phyloP scores from a whole-genome alignment of 2,888 invertebrate genomes.

The Cheilosia grossa region DNA sequence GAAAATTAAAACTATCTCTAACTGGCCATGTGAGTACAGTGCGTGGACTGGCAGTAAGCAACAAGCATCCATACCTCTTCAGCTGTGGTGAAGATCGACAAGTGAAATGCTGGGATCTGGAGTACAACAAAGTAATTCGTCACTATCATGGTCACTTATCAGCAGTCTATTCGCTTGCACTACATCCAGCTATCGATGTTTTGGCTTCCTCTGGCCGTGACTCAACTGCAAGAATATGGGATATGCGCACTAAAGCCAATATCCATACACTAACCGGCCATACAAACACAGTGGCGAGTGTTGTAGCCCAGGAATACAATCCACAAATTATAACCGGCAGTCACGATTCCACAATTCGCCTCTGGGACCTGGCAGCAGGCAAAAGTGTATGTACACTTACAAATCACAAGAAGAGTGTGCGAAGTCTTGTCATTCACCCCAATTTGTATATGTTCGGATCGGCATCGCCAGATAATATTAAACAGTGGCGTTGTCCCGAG shows the following conservation, averaged over 20 bases:
- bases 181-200: slow-evolving; percentile 98
- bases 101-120: slow-evolving; percentile 99
- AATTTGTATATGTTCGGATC: slow-evolving; percentile 96
- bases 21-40: slow-evolving; percentile 99
- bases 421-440: slow-evolving; percentile 91
- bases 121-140: slow-evolving; percentile 98
- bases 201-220: slow-evolving; percentile 97
- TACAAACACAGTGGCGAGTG: slow-evolving; percentile 98
- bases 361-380: slow-evolving; percentile 99
- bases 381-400: slow-evolving; percentile 97
- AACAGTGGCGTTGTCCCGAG: slow-evolving; percentile 99
- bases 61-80: slow-evolving; percentile 98
- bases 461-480: slow-evolving; percentile 99
- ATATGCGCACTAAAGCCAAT: slow-evolving; percentile 99
- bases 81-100: slow-evolving; percentile 99
- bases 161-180: slow-evolving; percentile 95
- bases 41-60: slow-evolving; percentile 96
- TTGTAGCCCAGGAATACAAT: slow-evolving; percentile 95
- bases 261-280: slow-evolving; percentile 98
- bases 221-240: slow-evolving; percentile 98
- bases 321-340: slow-evolving; percentile 97
- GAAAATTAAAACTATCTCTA: slow-evolving; percentile 97
- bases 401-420: slow-evolving; percentile 98
- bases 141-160: slow-evolving; percentile 99
- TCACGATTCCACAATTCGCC: slow-evolving; percentile 97